Evolutionary conservation across 2,888 invertebrate species (phyloP).

Genomic region (Parnassius orleans): DNA sequence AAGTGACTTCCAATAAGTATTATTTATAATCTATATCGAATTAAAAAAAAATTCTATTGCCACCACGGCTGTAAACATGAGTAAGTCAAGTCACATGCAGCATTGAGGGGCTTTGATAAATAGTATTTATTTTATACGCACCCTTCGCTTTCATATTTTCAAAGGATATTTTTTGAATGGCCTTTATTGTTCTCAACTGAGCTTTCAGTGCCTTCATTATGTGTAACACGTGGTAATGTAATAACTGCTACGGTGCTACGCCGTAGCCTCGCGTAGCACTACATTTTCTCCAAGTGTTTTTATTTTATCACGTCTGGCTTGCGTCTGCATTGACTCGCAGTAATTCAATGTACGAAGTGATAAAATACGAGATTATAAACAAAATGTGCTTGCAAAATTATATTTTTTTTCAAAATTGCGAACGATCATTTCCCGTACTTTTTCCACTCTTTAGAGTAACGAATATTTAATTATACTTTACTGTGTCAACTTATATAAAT

Average conservation of each 20-base stretch:
- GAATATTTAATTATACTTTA: no score
- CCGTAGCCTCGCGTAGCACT: constrained; percentile 21
- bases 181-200: constrained; percentile 18
- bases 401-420: no score
- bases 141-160: not conserved
- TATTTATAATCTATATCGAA: no score
- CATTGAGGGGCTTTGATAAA: constrained; percentile 1
- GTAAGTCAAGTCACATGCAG: not conserved
- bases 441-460: no score
- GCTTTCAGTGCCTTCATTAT: constrained; percentile 11
- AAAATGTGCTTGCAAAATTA: no score
- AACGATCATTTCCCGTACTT: no score
- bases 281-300: constrained; percentile 11
- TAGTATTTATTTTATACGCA: constrained; percentile 6
- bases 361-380: not conserved
- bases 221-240: constrained; percentile 6
- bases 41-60: no score
- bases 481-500: no score
- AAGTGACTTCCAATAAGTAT: no score
- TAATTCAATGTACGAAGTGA: constrained; percentile 6
- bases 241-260: constrained; percentile 18
- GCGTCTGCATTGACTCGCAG: not conserved
- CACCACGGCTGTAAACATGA: no score
- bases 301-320: constrained; percentile 1
- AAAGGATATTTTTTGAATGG: constrained; percentile 10